These are phyloP conservation scores for Buphagus erythrorhynchus DNA, from an alignment of 2,797 vertebrate species.

Conservation along the genomic window DNA sequence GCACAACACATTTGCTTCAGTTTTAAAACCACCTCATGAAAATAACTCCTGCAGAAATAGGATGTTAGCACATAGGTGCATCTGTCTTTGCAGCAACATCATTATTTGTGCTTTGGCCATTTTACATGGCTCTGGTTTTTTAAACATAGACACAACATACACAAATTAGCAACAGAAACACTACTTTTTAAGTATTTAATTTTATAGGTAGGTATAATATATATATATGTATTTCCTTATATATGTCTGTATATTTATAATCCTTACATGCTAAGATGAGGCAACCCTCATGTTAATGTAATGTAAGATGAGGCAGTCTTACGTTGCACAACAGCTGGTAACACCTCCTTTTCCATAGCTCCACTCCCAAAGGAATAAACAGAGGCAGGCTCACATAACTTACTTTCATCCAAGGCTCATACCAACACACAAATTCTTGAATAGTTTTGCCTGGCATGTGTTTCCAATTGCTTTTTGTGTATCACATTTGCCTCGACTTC, in stretches of 20 bases:
- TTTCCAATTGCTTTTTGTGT: slow-evolving; percentile 16
- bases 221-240: neutral
- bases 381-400: neutral
- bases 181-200: neutral
- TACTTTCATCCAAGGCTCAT: neutral
- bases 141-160: neutral
- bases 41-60: neutral
- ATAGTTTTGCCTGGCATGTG: neutral
- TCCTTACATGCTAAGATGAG: neutral
- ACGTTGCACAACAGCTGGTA: neutral
- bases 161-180: neutral
- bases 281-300: neutral
- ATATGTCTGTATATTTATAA: neutral
- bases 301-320: neutral
- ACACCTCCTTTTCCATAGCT: neutral
- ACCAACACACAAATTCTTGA: neutral
- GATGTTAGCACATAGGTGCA: neutral
- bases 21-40: neutral
- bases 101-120: neutral
- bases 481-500: neutral
- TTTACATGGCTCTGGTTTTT: neutral
- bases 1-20: neutral
- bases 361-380: neutral
- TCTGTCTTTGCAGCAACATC: neutral
- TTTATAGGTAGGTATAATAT: neutral